Evolutionary conservation across 2,888 invertebrate species (phyloP), one percentile per base, ranked within the genome.

Genomic region (Melanargia galathea): DNA sequence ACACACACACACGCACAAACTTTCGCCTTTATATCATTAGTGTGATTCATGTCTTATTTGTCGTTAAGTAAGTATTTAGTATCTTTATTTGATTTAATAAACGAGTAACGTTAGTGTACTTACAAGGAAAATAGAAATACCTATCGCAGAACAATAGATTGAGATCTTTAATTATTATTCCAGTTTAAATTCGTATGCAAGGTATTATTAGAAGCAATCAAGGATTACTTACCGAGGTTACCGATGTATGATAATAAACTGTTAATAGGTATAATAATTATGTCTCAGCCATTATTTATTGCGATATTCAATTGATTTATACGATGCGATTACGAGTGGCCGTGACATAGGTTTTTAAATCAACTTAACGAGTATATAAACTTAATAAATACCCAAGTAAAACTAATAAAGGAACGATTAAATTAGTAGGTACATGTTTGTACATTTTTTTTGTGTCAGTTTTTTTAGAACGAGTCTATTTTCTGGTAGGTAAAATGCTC

Each of bases 111-210:
- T 45, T 2, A 40, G n/a, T 40, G 6, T 22, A n/a, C n/a, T 26
- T 45, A 56, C 18, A 45, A 57, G 45, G 57, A 57, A 57, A 57
- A 57, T 30, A 30, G 56, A 2, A 26, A 30, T 22, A 46, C 16
- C 2, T 56, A 43, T 5, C 43, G 10, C 11, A 24, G 11, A 45
- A 60, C 55, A 57, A 60, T 57, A 61, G 57, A 61, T 60, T 64
- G 60, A 51, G 51, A 56, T 60, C 51, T 57, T 30, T 82, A 83
- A 83, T 79, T 74, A 80, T 79, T 74, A 79, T 81, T 76, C 78
- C 67, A 77, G 72, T 75, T 79, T 76, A 76, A 76, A 78, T 74
- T 68, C 65, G 73, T 74, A 65, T 67, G 54, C 63, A 62, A 68
- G 63, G 66, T 60, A 65, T 71, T 72, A 68, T 71, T 68, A 71